Evolutionary conservation across 1,140 invertebrate species (phyloP).

Genomic region (Pygmarrhopalites habei): DNA sequence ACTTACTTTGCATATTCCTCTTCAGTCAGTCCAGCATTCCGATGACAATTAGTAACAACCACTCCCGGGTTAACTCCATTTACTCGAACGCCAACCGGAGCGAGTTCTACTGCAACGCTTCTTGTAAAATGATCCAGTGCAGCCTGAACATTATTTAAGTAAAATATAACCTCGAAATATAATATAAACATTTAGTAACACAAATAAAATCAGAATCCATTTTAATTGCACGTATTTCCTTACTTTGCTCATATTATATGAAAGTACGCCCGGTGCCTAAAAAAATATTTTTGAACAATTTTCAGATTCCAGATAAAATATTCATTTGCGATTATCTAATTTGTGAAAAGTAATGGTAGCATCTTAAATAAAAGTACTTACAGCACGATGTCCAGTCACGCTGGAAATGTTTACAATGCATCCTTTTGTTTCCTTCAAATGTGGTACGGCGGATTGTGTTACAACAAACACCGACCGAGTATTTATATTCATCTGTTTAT

Average conservation of each 20-base stretch:
- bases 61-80: conserved; percentile 59
- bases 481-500: conserved; percentile 51
- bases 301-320: no score
- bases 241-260: conserved; percentile 48
- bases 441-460: conserved; percentile 48
- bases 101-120: conserved; percentile 53
- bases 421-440: conserved; percentile 48
- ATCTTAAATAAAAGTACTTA: no score
- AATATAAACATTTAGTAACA: no score
- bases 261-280: conserved; percentile 31
- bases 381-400: conserved; percentile 52
- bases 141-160: no score
- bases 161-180: no score
- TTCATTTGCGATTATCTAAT: no score
- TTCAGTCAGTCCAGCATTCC: conserved; percentile 55
- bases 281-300: no score
- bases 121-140: conserved; percentile 61
- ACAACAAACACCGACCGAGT: conserved; percentile 40
- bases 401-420: conserved; percentile 55
- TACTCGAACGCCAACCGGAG: conserved; percentile 52
- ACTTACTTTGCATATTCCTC: conserved; percentile 53
- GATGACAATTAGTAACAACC: conserved; percentile 57
- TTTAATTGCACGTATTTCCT: no score
- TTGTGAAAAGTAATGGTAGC: no score
- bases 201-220: no score